These are phyloP conservation scores for Grammomys surdaster DNA, from an alignment of 2,113 vertebrate genomes.

Conservation along the genomic window DNA sequence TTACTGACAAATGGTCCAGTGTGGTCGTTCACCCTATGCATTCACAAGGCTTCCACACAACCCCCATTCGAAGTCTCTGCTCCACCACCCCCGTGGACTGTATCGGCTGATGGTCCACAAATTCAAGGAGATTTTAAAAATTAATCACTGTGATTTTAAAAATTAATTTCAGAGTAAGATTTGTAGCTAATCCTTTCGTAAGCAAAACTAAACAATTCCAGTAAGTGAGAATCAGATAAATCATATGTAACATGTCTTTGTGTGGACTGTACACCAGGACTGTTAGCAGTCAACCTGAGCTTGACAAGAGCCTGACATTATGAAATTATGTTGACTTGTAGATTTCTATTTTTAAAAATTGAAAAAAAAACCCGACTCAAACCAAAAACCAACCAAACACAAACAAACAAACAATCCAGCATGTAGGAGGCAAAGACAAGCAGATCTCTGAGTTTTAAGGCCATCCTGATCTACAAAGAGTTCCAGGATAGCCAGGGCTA, in stretches of 20 bases:
- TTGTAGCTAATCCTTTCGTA: neutral
- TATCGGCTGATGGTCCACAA: too few species aligned
- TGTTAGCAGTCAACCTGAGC: neutral
- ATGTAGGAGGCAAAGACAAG: neutral
- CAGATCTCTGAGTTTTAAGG: neutral
- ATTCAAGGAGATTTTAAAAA: neutral
- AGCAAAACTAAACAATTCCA: neutral
- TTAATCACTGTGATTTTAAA: neutral
- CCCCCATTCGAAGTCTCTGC: too few species aligned
- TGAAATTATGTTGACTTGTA: neutral
- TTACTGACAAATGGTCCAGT: too few species aligned
- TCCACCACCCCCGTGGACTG: too few species aligned
- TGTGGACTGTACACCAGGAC: neutral
- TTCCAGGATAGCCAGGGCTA: neutral
- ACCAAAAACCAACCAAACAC: too few species aligned
- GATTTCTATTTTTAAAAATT: neutral
- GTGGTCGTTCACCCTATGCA: too few species aligned
- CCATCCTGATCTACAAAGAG: neutral
- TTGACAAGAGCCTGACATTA: neutral
- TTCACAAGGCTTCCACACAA: too few species aligned
- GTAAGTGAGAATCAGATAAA: neutral
- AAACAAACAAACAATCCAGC: neutral
- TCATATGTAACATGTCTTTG: neutral
- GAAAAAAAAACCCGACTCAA: too few species aligned
- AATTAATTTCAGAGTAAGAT: neutral